Conservation (phyloP, 2,113 vertebrate species). For the Onychostruthus taczanowskii region DNA sequence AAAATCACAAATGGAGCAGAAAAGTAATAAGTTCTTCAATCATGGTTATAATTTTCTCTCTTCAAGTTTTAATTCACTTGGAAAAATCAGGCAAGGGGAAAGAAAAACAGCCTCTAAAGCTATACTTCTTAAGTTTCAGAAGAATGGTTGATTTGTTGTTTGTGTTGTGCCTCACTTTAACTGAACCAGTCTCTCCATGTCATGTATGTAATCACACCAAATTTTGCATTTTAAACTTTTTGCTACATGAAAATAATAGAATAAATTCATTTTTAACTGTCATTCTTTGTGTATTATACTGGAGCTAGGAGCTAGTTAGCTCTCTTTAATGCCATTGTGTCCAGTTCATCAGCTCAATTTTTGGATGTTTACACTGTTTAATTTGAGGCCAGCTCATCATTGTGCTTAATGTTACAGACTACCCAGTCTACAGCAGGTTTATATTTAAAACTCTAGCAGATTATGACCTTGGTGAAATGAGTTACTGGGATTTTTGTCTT, state of each 20-base stretch:
- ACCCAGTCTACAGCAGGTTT: background rate
- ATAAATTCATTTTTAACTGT: background rate
- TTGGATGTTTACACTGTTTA: background rate
- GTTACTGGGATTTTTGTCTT: background rate
- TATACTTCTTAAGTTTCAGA: background rate
- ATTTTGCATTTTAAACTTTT: background rate
- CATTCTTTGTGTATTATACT: background rate
- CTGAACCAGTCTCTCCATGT: background rate
- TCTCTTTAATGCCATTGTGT: background rate
- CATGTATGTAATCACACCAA: background rate
- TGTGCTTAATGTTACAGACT: background rate
- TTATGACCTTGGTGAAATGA: background rate
- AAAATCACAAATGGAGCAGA: background rate
- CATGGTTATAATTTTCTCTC: background rate
- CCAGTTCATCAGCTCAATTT: background rate
- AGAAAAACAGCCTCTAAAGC: background rate
- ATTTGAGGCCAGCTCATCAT: background rate
- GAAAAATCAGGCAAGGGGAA: background rate
- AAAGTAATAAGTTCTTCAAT: background rate
- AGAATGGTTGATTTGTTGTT: background rate
- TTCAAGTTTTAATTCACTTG: background rate
- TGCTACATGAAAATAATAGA: background rate
- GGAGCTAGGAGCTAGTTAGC: background rate
- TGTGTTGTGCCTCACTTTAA: background rate
- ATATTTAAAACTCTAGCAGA: background rate